Evolutionary conservation across 2,797 vertebrate species (phyloP).

Genomic region (Aselliscus stoliczkanus): DNA sequence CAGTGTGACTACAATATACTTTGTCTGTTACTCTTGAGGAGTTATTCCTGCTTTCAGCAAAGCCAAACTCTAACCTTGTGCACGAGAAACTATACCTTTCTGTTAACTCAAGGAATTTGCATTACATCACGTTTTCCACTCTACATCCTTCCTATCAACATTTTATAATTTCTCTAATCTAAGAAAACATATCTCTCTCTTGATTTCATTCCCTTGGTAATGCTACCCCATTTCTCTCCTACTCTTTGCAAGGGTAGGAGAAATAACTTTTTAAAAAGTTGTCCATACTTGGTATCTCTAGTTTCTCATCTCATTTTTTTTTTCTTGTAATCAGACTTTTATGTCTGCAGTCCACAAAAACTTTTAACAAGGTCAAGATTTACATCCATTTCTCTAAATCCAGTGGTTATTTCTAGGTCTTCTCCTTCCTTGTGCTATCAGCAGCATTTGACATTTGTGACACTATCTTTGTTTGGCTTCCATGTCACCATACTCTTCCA

Average conservation of each 20-base stretch:
- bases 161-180: background rate
- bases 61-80: background rate
- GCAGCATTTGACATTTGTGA: background rate
- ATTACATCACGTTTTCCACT: background rate
- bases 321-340: background rate
- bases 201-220: background rate
- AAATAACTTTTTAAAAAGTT: background rate
- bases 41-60: background rate
- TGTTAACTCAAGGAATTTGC: background rate
- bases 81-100: background rate
- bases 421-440: background rate
- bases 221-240: background rate
- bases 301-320: too few species aligned
- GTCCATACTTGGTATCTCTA: background rate
- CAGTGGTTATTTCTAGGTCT: background rate
- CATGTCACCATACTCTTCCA: too few species aligned
- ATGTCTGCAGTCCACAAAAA: background rate
- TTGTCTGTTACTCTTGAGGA: background rate
- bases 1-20: too few species aligned
- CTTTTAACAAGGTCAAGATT: background rate
- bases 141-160: background rate
- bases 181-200: background rate
- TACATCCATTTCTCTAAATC: background rate
- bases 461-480: background rate
- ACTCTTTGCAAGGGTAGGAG: background rate